Evolutionary conservation across 2,797 vertebrate species (phyloP), one percentile per base, ranked within the genome.

Genomic region (Poecilia picta): DNA sequence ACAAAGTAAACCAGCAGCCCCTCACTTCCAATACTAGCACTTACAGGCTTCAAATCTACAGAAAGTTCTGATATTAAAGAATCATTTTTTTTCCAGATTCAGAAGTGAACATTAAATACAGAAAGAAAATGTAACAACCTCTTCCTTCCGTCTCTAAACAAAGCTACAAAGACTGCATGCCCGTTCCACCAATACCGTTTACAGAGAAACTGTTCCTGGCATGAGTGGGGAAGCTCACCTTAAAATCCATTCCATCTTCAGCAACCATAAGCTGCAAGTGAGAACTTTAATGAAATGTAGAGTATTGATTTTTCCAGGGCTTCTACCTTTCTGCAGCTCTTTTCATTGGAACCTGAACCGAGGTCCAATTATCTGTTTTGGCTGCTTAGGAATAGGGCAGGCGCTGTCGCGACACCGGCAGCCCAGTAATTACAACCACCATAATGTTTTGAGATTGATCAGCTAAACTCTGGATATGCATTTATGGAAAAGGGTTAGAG

Each of bases 241-340:
- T 87, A 91, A 90, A 92, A 89, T 77, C 81, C 87, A 86, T 90
- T 90, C 92, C 81, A 89, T 92, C 85, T 89, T 84, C 84, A 80
- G 82, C 43, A 15, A 86, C 84, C 25, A 78, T 83, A 75, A 72
- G 84, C 78, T 78, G 89, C 84, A 87, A 91, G 89, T 89, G 87
- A 90, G 89, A 89, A 84, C 73, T 66, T 36, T 31, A 55, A 55
- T 4, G 25, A 28, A 72, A 28, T 20, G 74, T 57, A 77, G 41
- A 23, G 76, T 84, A 87, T 92, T 89, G 89, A 89, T 92, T 90
- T 89, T 85, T 88, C 78, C 62, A 83, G 75, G 79, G 80, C 78
- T 51, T 81, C 41, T 84, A 84, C 85, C 85, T 77, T 31, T 18
- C 81, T 13, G 81, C 74, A 72, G 77, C 46, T 81, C 81, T 85